Base-by-base conservation (phyloP, 2,113 vertebrate genomes). In the Lipotes vexillifer region DNA sequence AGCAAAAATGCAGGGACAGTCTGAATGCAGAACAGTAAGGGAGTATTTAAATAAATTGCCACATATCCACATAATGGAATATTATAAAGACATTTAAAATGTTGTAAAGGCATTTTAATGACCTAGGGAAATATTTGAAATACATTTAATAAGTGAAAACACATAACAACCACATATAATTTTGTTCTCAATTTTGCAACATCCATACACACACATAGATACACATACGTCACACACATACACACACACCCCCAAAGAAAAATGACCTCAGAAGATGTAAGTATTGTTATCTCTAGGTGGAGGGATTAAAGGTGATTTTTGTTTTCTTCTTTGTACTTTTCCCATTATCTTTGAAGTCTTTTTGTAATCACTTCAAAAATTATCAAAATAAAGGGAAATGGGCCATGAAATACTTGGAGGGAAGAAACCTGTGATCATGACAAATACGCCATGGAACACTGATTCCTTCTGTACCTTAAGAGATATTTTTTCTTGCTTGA, bases 291-390 rank as follows among this genome's bases (percentile, higher is more conserved):
- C 29, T 71, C 63, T 66, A 71, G 18, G 10, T n/a, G 6, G 59
- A 82, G 18, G 13, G 36, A 92, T 81, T 85, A 78, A 36, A 89
- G 27, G 71, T 69, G 6, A 88, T 65, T 95, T 95, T 77, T 57
- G 68, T 89, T 96, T 95, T 88, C 61, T 95, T 86, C 55, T 90
- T 82, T 74, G 33, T 41, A 38, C 31, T 89, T 93, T 95, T 93
- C 25, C 18, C 94, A 66, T 68, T 96, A 95, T n/a, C 49, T 93
- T 92, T 86, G 33, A 90, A 97, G 65, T 92, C 21, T 93, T 95
- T 49, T 94, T 88, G 8, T 6, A 87, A 83, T 66, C 41, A 91
- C 46, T 25, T 65, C 88, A 92, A 88, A 71, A 82, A 17, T 20
- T 46, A 81, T 63, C 46, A 89, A 83, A 93, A 65, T 94, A 75